These are phyloP conservation scores for Ciona savignyi DNA, from an alignment of 23 tunicate species.

Conservation along the genomic window DNA sequence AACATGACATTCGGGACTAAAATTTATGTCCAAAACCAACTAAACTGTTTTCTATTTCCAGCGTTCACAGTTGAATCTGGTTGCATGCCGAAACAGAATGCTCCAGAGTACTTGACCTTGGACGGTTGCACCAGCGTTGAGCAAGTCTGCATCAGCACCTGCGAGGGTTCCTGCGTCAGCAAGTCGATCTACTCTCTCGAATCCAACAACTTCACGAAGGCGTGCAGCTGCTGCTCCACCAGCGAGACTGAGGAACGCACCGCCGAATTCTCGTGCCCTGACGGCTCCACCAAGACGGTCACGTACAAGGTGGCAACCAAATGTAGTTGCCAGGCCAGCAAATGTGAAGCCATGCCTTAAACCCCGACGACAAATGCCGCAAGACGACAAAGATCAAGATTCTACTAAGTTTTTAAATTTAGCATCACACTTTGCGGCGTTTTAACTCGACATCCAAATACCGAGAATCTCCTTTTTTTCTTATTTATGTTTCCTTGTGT, in stretches of 20 bases:
- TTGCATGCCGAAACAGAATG: no score
- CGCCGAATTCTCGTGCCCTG: slow-evolving; percentile 67
- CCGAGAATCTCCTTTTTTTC: no score
- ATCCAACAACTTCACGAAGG: slow-evolving; percentile 63
- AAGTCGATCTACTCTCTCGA: slow-evolving; percentile 71
- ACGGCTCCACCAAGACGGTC: slow-evolving; percentile 44
- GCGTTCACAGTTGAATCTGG: no score
- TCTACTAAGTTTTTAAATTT: no score
- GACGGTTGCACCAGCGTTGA: slow-evolving; percentile 80
- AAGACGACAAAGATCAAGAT: no score
- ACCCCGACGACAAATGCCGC: no score
- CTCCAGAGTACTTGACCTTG: slow-evolving; percentile 30
- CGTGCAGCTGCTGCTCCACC: slow-evolving; percentile 86
- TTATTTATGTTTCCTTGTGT: no score
- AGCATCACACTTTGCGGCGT: no score
- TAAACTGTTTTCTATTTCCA: no score
- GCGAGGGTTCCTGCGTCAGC: slow-evolving; percentile 86
- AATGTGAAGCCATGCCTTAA: slow-evolving; percentile 60
- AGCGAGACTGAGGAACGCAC: slow-evolving; percentile 43
- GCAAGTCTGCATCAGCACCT: slow-evolving; percentile 37
- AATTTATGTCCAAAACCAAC: no score
- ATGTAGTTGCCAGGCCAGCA: slow-evolving; percentile 80
- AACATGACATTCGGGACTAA: no score
- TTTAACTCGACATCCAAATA: no score
- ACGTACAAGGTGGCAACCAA: slow-evolving; percentile 56